Evolutionary conservation across 2,888 invertebrate species (phyloP), one percentile per base, ranked within the genome.

Genomic region (Drosophila anomelani): DNA sequence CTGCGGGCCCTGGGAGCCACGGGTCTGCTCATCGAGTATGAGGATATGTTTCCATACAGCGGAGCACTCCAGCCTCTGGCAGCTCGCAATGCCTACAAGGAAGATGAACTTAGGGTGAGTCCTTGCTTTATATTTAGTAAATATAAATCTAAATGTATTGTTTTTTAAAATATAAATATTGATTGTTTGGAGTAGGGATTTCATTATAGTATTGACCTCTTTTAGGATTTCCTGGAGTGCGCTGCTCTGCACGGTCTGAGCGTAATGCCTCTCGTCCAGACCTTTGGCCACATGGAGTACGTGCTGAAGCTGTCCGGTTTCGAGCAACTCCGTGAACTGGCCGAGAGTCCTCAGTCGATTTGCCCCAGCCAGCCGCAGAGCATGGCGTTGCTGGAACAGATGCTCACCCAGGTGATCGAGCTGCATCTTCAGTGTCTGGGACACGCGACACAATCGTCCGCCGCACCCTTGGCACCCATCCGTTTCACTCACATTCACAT

Each of bases 31-130:
- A 91, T 95, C 77, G 96, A 96, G 91, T 96, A 96, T 93, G 96
- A 96, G 92, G 96, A 96, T 88, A 96, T 96, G 95, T 96, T 96
- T 92, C 96, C 96, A 0, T 96, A 95, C 92, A 93, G 92, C 54
- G 95, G 95, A 1, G 85, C 91, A 2, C 91, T 96, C 41, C 93
- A 93, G 85, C 92, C 91, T 73, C 93, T 94, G 68, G 92, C 93
- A 63, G 95, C 94, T 0, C 93, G 93, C 83, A 95, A 94, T 92
- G 95, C 95, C 12, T 92, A 92, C 78, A 91, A 89, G 61, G 77
- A 85, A 38, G 90, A 86, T 12, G 92, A 92, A 62, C 75, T 92
- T 13, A 91, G 89, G 85, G 92, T 92, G 41, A 66, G 46, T 56
- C 9, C 3, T 29, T n/a, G 29, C n/a, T n/a, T 4, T 5, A 15